These are phyloP conservation scores for Drosophila ohnishii DNA, from an alignment of 1,140 invertebrate genomes.

Conservation along the genomic window DNA sequence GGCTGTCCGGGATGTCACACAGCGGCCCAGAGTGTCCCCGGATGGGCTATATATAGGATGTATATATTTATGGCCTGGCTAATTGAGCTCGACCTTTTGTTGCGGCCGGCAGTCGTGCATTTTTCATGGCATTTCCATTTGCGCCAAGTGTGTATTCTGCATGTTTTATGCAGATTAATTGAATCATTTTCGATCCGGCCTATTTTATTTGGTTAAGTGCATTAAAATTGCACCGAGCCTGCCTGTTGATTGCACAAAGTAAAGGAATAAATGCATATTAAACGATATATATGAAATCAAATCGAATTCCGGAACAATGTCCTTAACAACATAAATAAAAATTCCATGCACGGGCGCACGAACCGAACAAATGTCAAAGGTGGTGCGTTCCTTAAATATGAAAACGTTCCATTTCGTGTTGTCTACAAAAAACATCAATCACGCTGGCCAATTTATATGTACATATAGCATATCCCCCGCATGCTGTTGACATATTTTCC, in stretches of 20 bases:
- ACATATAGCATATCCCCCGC: not conserved
- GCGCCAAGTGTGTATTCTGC: conserved; percentile 14
- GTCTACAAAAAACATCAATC: conserved; percentile 29
- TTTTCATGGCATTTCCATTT: conserved; percentile 40
- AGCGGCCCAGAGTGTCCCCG: conserved; percentile 17
- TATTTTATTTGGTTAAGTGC: conserved; percentile 41
- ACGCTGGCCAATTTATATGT: conserved; percentile 50
- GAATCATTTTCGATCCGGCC: conserved; percentile 37
- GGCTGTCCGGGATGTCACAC: conserved; percentile 12
- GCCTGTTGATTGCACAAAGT: conserved; percentile 44
- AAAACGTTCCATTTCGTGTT: conserved; percentile 13
- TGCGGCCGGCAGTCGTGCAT: conserved; percentile 26
- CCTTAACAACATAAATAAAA: conserved; percentile 11
- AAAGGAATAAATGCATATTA: conserved; percentile 18
- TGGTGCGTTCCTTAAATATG: not conserved
- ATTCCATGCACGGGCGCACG: not conserved
- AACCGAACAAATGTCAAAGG: not conserved
- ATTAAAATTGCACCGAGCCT: conserved; percentile 42
- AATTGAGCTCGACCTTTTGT: conserved; percentile 50
- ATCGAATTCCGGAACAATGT: conserved; percentile 11
- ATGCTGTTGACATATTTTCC: conserved; percentile 51
- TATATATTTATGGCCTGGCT: conserved; percentile 35
- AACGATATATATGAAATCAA: conserved; percentile 3
- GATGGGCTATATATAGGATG: conserved; percentile 11
- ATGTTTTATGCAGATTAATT: conserved; percentile 43